These are phyloP conservation scores for Tenthredo notha DNA, from an alignment of 2,888 invertebrate species.

Conservation along the genomic window DNA sequence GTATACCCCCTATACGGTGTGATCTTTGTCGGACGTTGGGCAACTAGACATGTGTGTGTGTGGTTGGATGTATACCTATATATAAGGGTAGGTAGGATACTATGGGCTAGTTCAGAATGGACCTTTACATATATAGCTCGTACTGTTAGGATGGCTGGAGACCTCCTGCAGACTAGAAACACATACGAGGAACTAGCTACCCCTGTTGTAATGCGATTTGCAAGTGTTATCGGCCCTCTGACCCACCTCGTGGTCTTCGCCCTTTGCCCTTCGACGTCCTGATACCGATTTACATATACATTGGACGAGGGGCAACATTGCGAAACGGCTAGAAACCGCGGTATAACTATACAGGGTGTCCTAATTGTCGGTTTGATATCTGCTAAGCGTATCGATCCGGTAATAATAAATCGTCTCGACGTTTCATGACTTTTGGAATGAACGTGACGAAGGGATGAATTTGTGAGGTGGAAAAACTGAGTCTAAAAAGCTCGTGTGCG, in stretches of 20 bases:
- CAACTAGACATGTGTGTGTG: not conserved
- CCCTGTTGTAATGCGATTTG: slow-evolving; percentile 75
- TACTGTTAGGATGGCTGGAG: not conserved
- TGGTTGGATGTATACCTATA: too few relatives aligned
- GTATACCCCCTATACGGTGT: not conserved
- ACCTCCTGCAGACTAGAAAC: slow-evolving; percentile 1
- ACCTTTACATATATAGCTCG: not conserved
- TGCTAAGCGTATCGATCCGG: not conserved
- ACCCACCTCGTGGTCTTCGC: slow-evolving; percentile 45
- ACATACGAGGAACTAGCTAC: not conserved
- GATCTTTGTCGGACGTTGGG: slow-evolving; percentile 3
- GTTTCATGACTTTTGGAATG: not conserved
- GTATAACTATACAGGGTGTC: not conserved
- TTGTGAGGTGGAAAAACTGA: not conserved
- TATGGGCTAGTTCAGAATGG: slow-evolving; percentile 5
- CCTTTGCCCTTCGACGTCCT: slow-evolving; percentile 58
- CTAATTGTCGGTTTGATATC: not conserved
- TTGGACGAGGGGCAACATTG: slow-evolving; percentile 3
- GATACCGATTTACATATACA: slow-evolving; percentile 74
- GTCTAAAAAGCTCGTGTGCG: not conserved
- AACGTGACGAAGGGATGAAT: not conserved
- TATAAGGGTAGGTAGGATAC: not conserved
- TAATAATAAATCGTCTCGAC: too few relatives aligned
- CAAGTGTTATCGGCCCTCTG: slow-evolving; percentile 74
- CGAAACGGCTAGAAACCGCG: slow-evolving; percentile 14